These are phyloP conservation scores for Echiichthys vipera DNA, from an alignment of 2,797 vertebrate genomes.

Conservation along the genomic window DNA sequence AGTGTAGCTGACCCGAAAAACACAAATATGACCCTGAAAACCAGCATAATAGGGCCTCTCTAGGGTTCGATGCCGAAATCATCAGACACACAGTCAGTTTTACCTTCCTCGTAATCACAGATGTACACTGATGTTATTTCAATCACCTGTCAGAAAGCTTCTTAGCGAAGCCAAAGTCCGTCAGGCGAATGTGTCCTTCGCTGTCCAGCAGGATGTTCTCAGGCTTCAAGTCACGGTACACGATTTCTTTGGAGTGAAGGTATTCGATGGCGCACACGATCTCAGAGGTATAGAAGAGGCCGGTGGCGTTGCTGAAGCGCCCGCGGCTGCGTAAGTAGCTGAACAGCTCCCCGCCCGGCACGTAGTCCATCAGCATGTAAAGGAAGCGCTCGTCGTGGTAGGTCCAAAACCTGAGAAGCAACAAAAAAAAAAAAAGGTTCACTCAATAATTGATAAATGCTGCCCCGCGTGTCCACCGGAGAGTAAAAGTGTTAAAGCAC, in stretches of 20 bases:
- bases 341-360: constrained; percentile 96
- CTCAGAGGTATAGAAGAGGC: constrained; percentile 93
- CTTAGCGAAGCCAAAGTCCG: constrained; percentile 98
- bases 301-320: constrained; percentile 89
- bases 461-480: not conserved
- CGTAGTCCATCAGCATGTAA: constrained; percentile 98
- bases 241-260: constrained; percentile 93
- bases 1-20: too few species aligned
- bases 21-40: too few species aligned
- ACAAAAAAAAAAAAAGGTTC: not conserved
- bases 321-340: constrained; percentile 94
- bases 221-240: constrained; percentile 97
- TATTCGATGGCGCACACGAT: constrained; percentile 97
- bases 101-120: too few species aligned
- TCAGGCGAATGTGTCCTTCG: constrained; percentile 96
- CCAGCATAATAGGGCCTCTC: too few species aligned
- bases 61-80: too few species aligned
- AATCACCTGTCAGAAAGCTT: constrained; percentile 93
- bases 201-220: constrained; percentile 97
- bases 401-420: constrained; percentile 91
- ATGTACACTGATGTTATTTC: not conserved
- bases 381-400: constrained; percentile 93
- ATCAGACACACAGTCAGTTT: too few species aligned
- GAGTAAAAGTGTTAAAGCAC: not conserved
- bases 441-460: too few species aligned